A percentile compares a stretch with the other conserved stretches of the same genome.
Conservation (phyloP, 2,113 vertebrate genomes). For the Platichthys flesus region DNA sequence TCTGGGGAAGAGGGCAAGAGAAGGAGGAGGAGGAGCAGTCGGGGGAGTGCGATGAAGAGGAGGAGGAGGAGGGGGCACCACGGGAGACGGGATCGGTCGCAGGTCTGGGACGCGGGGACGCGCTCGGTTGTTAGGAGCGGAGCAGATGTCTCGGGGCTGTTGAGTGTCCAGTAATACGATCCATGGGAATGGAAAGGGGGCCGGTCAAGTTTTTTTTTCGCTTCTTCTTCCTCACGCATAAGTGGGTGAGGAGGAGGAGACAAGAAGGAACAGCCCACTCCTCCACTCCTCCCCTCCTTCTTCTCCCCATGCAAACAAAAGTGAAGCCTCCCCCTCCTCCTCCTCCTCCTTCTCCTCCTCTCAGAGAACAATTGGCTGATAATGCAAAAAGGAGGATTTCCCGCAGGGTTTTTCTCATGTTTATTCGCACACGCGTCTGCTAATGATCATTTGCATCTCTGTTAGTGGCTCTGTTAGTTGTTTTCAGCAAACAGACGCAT, state of each 20-base stretch:
- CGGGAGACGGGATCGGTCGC: constrained; percentile 45
- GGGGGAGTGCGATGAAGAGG: constrained; percentile 19
- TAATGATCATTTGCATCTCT: constrained; percentile 13
- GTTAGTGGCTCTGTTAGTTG: background rate
- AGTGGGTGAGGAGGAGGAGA: constrained; percentile 58
- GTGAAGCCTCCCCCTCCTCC: constrained; percentile 41
- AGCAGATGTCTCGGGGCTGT: constrained; percentile 73
- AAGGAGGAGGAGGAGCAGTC: constrained; percentile 23
- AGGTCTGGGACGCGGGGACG: constrained; percentile 63
- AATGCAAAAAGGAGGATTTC: constrained; percentile 54
- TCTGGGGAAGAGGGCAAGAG: constrained; percentile 17
- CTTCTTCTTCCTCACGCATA: constrained; percentile 17
- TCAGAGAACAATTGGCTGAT: constrained; percentile 25
- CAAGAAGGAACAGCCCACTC: constrained; percentile 48
- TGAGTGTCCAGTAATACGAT: constrained; percentile 76
- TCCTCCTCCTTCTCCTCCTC: constrained; percentile 1
- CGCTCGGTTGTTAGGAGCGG: constrained; percentile 66
- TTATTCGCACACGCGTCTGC: constrained; percentile 41
- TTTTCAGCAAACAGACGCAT: constrained; percentile 32
- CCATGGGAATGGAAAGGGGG: constrained; percentile 81
- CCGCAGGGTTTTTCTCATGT: constrained; percentile 4
- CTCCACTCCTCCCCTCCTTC: constrained; percentile 14
- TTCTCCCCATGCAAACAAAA: constrained; percentile 67
- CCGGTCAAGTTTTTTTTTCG: constrained; percentile 46
- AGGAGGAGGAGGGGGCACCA: constrained; percentile 3